Percentiles rank a stretch among this genome's conserved stretches.
Evolutionary conservation across 2,797 vertebrate genomes (phyloP).

Genomic region (Sebastes trivittatus): DNA sequence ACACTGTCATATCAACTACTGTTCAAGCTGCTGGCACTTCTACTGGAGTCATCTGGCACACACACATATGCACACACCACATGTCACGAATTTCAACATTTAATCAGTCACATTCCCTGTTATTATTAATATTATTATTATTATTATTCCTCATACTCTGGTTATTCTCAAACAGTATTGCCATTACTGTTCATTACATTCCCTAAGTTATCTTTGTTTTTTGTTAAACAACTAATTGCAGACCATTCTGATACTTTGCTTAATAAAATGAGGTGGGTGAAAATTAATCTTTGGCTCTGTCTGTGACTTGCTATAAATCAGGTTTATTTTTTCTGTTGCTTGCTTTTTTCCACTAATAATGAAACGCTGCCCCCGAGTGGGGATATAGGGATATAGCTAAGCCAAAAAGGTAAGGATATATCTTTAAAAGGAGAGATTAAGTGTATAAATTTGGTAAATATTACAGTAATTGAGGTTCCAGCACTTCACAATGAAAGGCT

Average conservation of each 20-base stretch:
- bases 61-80: background rate
- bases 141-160: slow-evolving; percentile 33
- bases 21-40: slow-evolving; percentile 39
- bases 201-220: slow-evolving; percentile 47
- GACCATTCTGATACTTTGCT: slow-evolving; percentile 74
- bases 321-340: background rate
- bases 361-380: slow-evolving; percentile 29
- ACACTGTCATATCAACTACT: slow-evolving; percentile 56
- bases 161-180: slow-evolving; percentile 33
- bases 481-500: background rate
- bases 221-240: slow-evolving; percentile 68
- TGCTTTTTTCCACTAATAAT: background rate
- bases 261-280: slow-evolving; percentile 74
- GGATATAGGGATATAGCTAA: too few species aligned
- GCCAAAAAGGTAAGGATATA: too few species aligned
- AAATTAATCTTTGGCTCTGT: slow-evolving; percentile 11
- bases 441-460: background rate
- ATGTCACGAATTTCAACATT: slow-evolving; percentile 19
- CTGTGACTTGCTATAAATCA: background rate
- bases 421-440: background rate
- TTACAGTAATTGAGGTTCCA: background rate
- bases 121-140: background rate
- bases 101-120: slow-evolving; percentile 25
- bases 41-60: slow-evolving; percentile 33
- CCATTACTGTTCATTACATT: slow-evolving; percentile 53